Percentiles rank a stretch among this genome's conserved stretches.
phyloP scores from a whole-genome alignment of 2,797 vertebrate species.

The Calcarius lapponicus region DNA sequence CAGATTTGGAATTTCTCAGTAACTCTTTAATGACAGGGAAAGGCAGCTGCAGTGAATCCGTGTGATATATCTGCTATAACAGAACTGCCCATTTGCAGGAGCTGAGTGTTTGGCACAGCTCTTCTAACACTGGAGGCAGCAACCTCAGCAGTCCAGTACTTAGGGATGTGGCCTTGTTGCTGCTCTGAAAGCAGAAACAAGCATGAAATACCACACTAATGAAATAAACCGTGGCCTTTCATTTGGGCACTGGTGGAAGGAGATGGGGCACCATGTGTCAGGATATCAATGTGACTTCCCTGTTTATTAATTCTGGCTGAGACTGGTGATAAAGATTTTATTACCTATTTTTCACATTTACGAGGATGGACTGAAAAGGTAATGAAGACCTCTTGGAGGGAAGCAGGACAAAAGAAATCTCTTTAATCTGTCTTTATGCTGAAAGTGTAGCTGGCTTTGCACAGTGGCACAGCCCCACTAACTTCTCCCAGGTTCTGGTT shows the following conservation, averaged over 20 bases:
- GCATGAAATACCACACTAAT: not conserved
- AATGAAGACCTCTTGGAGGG: not conserved
- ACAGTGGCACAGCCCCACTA: not conserved
- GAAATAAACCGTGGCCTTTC: constrained; percentile 10
- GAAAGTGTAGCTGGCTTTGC: not conserved
- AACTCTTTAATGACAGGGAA: constrained; percentile 15
- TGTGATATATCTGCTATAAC: not conserved
- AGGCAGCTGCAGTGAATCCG: not conserved
- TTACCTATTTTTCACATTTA: constrained; percentile 21
- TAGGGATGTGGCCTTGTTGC: not conserved
- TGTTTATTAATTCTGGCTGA: constrained; percentile 35
- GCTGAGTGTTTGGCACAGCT: constrained; percentile 7
- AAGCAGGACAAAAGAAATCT: not conserved
- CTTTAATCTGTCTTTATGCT: not conserved
- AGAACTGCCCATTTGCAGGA: not conserved
- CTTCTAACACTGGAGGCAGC: not conserved
- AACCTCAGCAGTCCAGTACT: not conserved
- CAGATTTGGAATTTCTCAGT: constrained; percentile 45
- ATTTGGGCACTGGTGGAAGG: not conserved
- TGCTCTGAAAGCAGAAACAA: not conserved
- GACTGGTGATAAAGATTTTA: constrained; percentile 22
- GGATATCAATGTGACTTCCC: not conserved
- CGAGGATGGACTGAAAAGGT: not conserved
- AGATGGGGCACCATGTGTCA: not conserved
- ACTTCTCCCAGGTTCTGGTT: not conserved